Conservation (phyloP, 2,797 vertebrate species). For the Avahi laniger region DNA sequence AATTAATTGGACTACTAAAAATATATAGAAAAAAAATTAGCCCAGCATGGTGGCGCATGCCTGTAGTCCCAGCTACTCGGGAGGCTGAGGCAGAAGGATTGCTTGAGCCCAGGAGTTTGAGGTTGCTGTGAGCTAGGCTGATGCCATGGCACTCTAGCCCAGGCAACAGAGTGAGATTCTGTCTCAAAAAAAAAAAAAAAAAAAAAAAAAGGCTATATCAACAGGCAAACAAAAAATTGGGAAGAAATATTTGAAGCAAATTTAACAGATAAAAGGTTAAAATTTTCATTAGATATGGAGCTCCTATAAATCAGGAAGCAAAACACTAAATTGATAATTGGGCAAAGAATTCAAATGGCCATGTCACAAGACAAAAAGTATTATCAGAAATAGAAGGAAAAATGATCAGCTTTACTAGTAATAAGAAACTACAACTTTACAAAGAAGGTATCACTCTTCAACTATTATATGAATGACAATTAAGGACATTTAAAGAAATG, state of each 20-base stretch:
- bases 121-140: too few relatives aligned
- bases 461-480: neutral
- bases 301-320: neutral
- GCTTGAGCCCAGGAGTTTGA: too few relatives aligned
- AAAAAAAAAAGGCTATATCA: neutral
- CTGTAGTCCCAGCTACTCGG: too few relatives aligned
- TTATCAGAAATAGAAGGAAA: neutral
- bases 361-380: neutral
- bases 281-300: neutral
- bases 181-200: too few relatives aligned
- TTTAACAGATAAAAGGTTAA: neutral
- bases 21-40: too few relatives aligned
- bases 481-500: neutral
- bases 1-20: too few relatives aligned
- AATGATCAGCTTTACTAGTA: neutral
- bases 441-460: neutral
- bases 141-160: too few relatives aligned
- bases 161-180: too few relatives aligned
- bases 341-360: neutral
- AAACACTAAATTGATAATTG: neutral
- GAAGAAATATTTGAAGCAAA: neutral
- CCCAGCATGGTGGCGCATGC: too few relatives aligned
- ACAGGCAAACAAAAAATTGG: neutral
- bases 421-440: neutral
- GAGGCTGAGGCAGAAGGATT: too few relatives aligned